Conservation (phyloP, 2,888 invertebrate species). For the Tiliacea aurago region DNA sequence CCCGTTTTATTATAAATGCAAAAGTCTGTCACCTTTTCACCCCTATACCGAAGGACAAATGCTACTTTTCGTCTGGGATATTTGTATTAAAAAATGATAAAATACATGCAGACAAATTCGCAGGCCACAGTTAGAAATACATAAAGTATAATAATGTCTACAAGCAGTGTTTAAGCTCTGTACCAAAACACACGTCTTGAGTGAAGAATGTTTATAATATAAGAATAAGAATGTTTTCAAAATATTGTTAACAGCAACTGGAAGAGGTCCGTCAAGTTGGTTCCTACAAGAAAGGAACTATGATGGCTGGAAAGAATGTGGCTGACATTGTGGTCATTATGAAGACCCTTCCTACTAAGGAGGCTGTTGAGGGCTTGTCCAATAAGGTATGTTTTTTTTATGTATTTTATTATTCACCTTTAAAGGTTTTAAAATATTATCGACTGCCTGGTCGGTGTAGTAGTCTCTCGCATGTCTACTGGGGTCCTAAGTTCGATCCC, state of each 20-base stretch:
- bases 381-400: slow-evolving; percentile 92
- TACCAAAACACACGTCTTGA: not conserved
- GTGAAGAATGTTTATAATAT: not conserved
- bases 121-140: not conserved
- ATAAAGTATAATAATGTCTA: not conserved
- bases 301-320: slow-evolving; percentile 98
- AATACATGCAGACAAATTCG: too few species aligned
- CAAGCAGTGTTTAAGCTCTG: not conserved
- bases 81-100: not conserved
- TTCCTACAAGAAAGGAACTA: slow-evolving; percentile 99
- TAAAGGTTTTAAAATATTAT: not conserved
- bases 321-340: slow-evolving; percentile 99
- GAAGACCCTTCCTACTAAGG: slow-evolving; percentile 98
- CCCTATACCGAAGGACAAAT: too few species aligned
- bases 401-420: not conserved
- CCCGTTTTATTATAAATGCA: too few species aligned
- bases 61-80: too few species aligned
- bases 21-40: too few species aligned
- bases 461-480: too few species aligned
- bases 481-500: not conserved
- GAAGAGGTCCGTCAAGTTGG: slow-evolving; percentile 99
- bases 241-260: slow-evolving; percentile 76
- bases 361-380: slow-evolving; percentile 97
- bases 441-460: not conserved
- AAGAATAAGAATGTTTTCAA: slow-evolving; percentile 23